Conservation (phyloP, 2,888 invertebrate genomes). For the Meghimatium bilineatum region DNA sequence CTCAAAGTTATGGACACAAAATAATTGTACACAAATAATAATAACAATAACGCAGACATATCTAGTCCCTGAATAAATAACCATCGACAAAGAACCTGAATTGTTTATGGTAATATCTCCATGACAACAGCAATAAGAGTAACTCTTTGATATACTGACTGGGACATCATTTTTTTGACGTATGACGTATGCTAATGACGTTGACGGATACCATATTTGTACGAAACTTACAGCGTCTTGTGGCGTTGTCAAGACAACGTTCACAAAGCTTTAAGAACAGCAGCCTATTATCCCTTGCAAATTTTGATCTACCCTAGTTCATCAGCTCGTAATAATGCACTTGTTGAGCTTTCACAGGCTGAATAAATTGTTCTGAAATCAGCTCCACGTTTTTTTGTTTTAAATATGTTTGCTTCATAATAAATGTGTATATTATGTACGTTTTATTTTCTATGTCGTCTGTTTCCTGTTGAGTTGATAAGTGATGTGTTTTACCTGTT, state of each 20-base stretch:
- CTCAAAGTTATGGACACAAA: background rate
- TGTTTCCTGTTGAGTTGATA: too few species aligned
- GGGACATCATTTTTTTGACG: background rate
- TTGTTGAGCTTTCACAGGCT: constrained; percentile 16
- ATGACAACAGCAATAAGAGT: background rate
- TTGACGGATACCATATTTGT: background rate
- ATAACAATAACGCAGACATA: too few species aligned
- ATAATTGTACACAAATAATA: too few species aligned
- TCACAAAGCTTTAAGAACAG: background rate
- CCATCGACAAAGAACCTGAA: background rate
- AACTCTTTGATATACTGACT: background rate
- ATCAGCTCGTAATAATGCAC: background rate
- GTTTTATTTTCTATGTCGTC: background rate
- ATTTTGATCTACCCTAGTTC: background rate
- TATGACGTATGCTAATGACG: background rate
- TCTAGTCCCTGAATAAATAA: background rate
- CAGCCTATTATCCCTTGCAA: background rate
- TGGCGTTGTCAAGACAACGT: background rate
- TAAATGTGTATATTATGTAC: background rate
- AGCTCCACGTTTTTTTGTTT: background rate
- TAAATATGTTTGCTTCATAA: background rate
- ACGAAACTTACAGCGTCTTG: background rate
- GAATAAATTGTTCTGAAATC: background rate
- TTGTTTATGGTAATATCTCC: background rate
- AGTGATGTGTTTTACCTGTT: too few species aligned